Base-by-base conservation (phyloP, 2,888 invertebrate genomes). In the Diogma glabrata region DNA sequence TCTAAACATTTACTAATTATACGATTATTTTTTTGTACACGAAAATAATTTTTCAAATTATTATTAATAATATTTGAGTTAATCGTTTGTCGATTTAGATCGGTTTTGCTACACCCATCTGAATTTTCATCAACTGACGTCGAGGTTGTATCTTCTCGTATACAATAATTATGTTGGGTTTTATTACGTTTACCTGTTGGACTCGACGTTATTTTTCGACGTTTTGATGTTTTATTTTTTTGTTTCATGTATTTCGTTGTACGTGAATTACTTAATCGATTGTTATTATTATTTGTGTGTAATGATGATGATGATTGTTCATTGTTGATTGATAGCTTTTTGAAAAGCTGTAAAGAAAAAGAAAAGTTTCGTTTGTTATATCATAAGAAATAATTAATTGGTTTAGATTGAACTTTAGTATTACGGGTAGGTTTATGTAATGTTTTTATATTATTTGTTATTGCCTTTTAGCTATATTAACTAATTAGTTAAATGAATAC, bases 211-310 rank as follows among this genome's bases (percentile, higher is more conserved):
- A 12, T 43, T 43, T 43, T 43, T 12, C 43, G 43, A 22, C 43
- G 43, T 12, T 43, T 43, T 22, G 43, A 12, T 12, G 22, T n/a
- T 22, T 8, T 12, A 12, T 20, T 43, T 43, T 43, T 43, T 20
- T 43, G 43, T 23, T 43, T 43, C 20, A 43, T 22, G 14, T 43
- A 43, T 43, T 43, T 43, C 22, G 43, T 43, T 43, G 43, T 43
- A 22, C 43, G 43, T 43, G 43, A 43, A 22, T 4, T 22, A 43
- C 43, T 43, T 23, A 43, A 43, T 12, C 22, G 43, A 22, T 22
- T 43, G 14, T 43, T 43, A 8, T 20, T 43, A n/a, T n/a, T n/a
- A n/a, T n/a, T n/a, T n/a, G n/a, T n/a, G n/a, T n/a, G n/a, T n/a
- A n/a, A n/a, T n/a, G n/a, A n/a, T 43, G 43, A 1, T 43, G 43